Evolutionary conservation across 2,113 vertebrate species (phyloP), one percentile per base, ranked within the genome.

Genomic region (Bufo bufo): DNA sequence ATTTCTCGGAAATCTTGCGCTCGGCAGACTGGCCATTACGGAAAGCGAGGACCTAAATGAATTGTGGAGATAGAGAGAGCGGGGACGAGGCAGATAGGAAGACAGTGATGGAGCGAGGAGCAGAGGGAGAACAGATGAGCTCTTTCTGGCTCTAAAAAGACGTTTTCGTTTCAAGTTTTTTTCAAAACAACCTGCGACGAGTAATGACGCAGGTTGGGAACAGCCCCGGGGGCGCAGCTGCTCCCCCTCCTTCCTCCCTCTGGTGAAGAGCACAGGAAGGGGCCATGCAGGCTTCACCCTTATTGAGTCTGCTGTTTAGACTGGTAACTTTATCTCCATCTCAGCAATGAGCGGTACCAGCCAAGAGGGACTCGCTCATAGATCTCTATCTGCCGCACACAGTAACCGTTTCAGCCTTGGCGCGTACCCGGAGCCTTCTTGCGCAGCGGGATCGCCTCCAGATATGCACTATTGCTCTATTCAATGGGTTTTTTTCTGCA

Each of bases 201-300:
- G 86, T 50, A 63, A 88, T 83, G 86, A 88, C 86, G 86, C 80
- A 88, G 80, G 71, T 77, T 74, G 71, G 79, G 86, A 88, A 82
- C 69, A 77, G 86, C 80, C 86, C 80, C 33, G 23, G 56, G 71
- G 86, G 80, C 78, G 63, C 79, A 75, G 78, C 77, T 33, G 52
- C 23, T 56, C 52, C 77, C 63, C 65, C 33, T 33, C 85, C 77
- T 7, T 43, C 85, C 19, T 13, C 72, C 33, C n/a, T 4, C 75
- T 65, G 23, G 47, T 52, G 33, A 33, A 33, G 33, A 33, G 47
- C 63, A 20, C 72, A 77, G 85, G 75, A 65, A 54, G 49, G 6
- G 84, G 69, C 61, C 81, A 50, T 52, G 23, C 47, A 16, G 59
- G 58, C 77, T 80, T 49, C 49, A 80, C 17, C 80, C n/a, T 61